These are phyloP conservation scores for Ctenochaetus hawaiiensis DNA, from an alignment of 2,797 vertebrate genomes.

Conservation along the genomic window DNA sequence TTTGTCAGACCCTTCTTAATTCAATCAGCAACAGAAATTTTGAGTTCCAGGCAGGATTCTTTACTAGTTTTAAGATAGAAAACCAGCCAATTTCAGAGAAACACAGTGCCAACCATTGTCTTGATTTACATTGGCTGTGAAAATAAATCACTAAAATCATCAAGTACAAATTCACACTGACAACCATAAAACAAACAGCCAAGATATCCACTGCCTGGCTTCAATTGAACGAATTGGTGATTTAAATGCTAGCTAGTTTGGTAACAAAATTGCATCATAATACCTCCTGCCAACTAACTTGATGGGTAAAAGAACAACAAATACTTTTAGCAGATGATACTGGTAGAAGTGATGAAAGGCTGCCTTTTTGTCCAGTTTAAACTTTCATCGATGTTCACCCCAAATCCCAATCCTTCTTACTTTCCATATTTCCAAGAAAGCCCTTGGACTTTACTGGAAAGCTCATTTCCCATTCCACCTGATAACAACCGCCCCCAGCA, in stretches of 20 bases:
- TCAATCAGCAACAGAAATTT: neutral
- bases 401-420: neutral
- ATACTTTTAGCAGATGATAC: conserved; percentile 38
- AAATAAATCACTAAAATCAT: conserved; percentile 49
- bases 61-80: neutral
- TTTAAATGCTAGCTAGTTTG: conserved; percentile 15
- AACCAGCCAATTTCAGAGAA: neutral
- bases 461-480: conserved; percentile 64
- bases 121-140: conserved; percentile 31
- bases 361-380: conserved; percentile 45
- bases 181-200: conserved; percentile 39
- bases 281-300: conserved; percentile 36
- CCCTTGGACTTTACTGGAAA: conserved; percentile 41
- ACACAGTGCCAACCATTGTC: neutral
- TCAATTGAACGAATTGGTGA: conserved; percentile 25
- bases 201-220: conserved; percentile 31
- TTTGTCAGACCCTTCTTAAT: neutral
- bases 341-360: conserved; percentile 48
- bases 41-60: neutral
- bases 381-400: conserved; percentile 29
- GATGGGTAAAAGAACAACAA: conserved; percentile 50
- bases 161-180: conserved; percentile 47
- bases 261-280: conserved; percentile 30
- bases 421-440: conserved; percentile 40
- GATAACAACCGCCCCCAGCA: conserved; percentile 44